phyloP scores from a whole-genome alignment of 2,797 vertebrate genomes.

The Dermochelys coriacea region DNA sequence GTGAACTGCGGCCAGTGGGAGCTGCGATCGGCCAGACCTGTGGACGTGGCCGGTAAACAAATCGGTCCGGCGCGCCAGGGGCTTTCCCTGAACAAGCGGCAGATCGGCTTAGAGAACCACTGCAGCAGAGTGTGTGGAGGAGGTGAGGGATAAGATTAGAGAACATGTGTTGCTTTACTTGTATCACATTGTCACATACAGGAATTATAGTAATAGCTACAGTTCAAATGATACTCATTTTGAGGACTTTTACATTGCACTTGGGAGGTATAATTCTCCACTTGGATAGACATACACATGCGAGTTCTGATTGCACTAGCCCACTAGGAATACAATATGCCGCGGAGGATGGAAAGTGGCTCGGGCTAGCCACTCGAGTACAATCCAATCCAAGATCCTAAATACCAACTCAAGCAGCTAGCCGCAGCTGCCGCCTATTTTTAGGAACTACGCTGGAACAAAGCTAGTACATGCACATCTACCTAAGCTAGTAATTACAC shows the following conservation, averaged over 20 bases:
- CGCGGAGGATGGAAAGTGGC: neutral
- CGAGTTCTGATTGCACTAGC: neutral
- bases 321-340: neutral
- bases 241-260: neutral
- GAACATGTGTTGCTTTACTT: slow-evolving; percentile 3
- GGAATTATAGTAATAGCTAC: neutral
- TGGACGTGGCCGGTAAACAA: too few relatives aligned
- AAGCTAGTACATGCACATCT: neutral
- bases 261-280: neutral
- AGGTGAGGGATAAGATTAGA: neutral
- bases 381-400: neutral
- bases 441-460: neutral
- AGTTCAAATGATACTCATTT: neutral
- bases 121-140: neutral
- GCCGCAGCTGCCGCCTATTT: neutral
- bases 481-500: neutral
- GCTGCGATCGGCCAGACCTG: too few relatives aligned
- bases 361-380: neutral
- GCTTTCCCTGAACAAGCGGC: too few relatives aligned
- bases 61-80: too few relatives aligned
- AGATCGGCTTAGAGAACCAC: too few relatives aligned
- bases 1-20: too few relatives aligned
- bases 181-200: neutral
- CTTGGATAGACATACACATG: neutral
- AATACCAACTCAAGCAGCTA: neutral